Evolutionary conservation across 2,113 vertebrate species (phyloP).

Genomic region (Regulus satrapa): DNA sequence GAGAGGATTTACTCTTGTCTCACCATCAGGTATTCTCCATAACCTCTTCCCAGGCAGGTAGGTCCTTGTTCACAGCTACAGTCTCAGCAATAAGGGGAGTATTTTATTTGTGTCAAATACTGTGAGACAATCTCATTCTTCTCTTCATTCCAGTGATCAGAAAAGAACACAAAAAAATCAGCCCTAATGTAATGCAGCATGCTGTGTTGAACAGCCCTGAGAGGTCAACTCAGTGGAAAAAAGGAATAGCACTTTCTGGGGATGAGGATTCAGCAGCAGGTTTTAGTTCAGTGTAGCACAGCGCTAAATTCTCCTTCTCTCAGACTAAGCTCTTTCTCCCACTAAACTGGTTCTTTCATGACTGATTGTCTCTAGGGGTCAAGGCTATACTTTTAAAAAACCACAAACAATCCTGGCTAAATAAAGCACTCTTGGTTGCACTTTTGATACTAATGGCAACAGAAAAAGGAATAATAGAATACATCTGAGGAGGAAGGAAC

Average conservation of each 20-base stretch:
- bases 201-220: too few relatives aligned
- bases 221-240: not conserved
- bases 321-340: not conserved
- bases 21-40: not conserved
- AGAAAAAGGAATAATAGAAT: not conserved
- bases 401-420: not conserved
- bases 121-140: not conserved
- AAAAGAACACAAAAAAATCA: not conserved
- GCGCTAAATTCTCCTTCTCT: not conserved
- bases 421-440: not conserved
- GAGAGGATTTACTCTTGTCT: not conserved
- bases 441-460: not conserved
- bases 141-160: not conserved
- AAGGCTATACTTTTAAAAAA: not conserved
- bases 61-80: not conserved
- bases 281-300: not conserved
- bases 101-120: not conserved
- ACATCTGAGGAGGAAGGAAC: fast-evolving
- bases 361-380: not conserved
- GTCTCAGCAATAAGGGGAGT: not conserved
- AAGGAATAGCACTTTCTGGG: not conserved
- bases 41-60: not conserved
- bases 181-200: not conserved
- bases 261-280: not conserved
- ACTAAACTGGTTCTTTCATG: not conserved